A percentile compares a stretch with the other conserved stretches of the same genome.
phyloP scores from a whole-genome alignment of 35 echinoderm and acorn worm species.

The Ophiothrix spiculata region DNA sequence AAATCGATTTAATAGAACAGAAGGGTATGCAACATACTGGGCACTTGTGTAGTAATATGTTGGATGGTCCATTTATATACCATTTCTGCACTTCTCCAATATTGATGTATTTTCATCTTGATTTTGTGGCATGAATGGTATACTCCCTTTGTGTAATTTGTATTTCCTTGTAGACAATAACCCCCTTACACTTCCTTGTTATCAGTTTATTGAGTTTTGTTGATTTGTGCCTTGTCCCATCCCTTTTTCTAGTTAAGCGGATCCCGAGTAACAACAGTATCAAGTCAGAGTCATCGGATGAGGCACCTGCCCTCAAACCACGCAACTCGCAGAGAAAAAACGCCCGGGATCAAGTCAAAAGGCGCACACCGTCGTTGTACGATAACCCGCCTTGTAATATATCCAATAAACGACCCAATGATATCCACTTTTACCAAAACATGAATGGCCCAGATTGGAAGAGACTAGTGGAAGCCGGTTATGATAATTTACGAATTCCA shows the following conservation, averaged over 20 bases:
- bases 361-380: conserved; percentile 53
- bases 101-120: too few species aligned
- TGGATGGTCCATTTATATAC: too few species aligned
- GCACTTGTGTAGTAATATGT: too few species aligned
- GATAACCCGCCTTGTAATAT: conserved; percentile 45
- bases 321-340: conserved; percentile 18
- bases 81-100: too few species aligned
- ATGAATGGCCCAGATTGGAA: conserved; percentile 51
- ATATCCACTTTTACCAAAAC: conserved; percentile 40
- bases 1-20: too few species aligned
- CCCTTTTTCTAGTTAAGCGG: conserved; percentile 3
- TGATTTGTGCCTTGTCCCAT: too few species aligned
- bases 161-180: too few species aligned
- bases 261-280: neutral
- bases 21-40: too few species aligned
- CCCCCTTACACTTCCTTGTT: too few species aligned
- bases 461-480: conserved; percentile 58
- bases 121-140: too few species aligned
- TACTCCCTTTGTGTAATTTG: too few species aligned
- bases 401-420: conserved; percentile 45
- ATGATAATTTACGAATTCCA: conserved; percentile 58
- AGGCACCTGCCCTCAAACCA: conserved; percentile 4
- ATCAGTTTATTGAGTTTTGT: too few species aligned
- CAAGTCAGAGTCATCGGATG: neutral
- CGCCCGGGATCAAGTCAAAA: conserved; percentile 32